phyloP scores from a whole-genome alignment of 2,797 vertebrate genomes.

The Lycodopsis pacificus region DNA sequence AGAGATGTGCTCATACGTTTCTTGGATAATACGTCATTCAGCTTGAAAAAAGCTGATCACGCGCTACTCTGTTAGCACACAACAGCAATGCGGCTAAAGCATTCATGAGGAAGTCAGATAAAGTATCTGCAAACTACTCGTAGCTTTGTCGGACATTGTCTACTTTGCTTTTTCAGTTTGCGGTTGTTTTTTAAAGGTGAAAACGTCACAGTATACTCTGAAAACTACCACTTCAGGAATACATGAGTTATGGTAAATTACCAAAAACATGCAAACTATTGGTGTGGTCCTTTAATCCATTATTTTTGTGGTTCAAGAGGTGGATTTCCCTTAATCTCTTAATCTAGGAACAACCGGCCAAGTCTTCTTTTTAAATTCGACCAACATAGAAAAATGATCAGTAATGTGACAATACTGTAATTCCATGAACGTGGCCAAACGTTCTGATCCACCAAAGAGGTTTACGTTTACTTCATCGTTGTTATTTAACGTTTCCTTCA shows the following conservation, averaged over 20 bases:
- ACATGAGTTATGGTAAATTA: neutral
- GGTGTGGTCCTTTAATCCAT: neutral
- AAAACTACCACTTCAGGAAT: neutral
- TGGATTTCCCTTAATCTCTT: neutral
- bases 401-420: neutral
- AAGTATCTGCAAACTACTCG: neutral
- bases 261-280: neutral
- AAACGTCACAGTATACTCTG: neutral
- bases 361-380: neutral
- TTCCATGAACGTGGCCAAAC: neutral
- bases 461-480: neutral
- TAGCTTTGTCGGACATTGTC: neutral
- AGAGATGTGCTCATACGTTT: neutral
- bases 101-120: neutral
- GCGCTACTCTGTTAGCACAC: neutral
- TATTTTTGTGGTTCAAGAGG: neutral
- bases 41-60: neutral
- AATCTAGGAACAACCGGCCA: neutral
- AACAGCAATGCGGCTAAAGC: neutral
- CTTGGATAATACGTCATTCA: neutral
- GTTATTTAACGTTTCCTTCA: slow-evolving; percentile 4
- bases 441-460: neutral
- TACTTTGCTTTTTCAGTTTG: neutral
- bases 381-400: neutral
- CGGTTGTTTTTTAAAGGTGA: neutral